phyloP scores from a whole-genome alignment of 2,888 invertebrate species.

The Congeria kusceri region DNA sequence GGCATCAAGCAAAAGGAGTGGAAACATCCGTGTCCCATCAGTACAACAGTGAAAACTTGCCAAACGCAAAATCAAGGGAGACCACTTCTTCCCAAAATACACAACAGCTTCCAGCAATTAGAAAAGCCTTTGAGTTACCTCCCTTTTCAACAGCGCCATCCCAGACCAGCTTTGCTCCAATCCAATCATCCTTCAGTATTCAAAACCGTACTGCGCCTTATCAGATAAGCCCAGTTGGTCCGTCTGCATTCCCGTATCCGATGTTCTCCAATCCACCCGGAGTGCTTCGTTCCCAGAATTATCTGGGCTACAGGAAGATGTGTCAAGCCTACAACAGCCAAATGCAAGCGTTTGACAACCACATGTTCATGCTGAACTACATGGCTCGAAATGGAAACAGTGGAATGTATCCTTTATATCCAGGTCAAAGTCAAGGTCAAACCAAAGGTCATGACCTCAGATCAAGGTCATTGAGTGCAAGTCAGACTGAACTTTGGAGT shows the following conservation, averaged over 20 bases:
- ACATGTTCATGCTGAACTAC: slow-evolving; percentile 46
- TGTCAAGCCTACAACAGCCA: slow-evolving; percentile 34
- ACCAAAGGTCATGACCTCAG: not conserved
- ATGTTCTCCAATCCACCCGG: not conserved
- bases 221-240: not conserved
- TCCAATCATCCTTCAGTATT: not conserved
- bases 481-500: not conserved
- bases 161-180: not conserved
- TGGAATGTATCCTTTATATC: slow-evolving; percentile 12
- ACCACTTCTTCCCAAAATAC: not conserved
- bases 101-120: not conserved
- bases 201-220: not conserved
- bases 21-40: not conserved
- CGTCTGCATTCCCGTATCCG: not conserved
- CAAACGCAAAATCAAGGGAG: not conserved
- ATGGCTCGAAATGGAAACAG: slow-evolving; percentile 33
- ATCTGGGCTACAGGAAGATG: too few relatives aligned
- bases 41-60: not conserved
- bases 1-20: not conserved
- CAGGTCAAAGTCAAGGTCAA: slow-evolving; percentile 23
- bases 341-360: slow-evolving; percentile 46
- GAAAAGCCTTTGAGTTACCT: not conserved
- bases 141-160: not conserved
- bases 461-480: slow-evolving; percentile 2
- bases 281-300: not conserved